phyloP scores from a whole-genome alignment of 2,113 vertebrate species.

The Tapirus terrestris region DNA sequence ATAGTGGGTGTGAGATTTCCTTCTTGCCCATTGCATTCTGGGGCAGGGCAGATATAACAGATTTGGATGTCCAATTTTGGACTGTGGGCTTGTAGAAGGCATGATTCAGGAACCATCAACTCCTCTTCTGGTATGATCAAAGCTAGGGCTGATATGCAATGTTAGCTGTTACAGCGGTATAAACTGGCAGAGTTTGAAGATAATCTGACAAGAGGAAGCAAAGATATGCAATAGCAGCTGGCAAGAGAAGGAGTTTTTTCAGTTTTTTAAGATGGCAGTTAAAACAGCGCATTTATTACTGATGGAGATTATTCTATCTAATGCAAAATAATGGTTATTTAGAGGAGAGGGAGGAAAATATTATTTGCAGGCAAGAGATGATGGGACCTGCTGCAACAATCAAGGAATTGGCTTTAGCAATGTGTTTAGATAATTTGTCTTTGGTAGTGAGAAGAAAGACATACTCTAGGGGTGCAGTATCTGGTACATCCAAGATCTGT shows the following conservation, averaged over 20 bases:
- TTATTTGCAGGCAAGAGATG: neutral
- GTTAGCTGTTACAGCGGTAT: neutral
- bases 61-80: neutral
- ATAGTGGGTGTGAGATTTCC: rapidly evolving
- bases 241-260: neutral
- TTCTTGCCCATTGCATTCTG: neutral
- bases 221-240: neutral
- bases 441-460: neutral
- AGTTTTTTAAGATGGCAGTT: neutral
- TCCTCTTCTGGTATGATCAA: neutral
- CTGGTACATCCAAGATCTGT: neutral
- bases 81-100: neutral
- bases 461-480: neutral
- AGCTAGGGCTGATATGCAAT: rapidly evolving
- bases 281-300: neutral
- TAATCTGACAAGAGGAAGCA: neutral
- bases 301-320: neutral
- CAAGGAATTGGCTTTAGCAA: neutral
- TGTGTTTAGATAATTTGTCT: neutral
- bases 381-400: neutral
- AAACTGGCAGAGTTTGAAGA: neutral
- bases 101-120: neutral
- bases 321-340: neutral
- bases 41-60: neutral
- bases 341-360: neutral